These are phyloP conservation scores for Lates calcarifer DNA, from an alignment of 2,113 vertebrate genomes.

Conservation along the genomic window DNA sequence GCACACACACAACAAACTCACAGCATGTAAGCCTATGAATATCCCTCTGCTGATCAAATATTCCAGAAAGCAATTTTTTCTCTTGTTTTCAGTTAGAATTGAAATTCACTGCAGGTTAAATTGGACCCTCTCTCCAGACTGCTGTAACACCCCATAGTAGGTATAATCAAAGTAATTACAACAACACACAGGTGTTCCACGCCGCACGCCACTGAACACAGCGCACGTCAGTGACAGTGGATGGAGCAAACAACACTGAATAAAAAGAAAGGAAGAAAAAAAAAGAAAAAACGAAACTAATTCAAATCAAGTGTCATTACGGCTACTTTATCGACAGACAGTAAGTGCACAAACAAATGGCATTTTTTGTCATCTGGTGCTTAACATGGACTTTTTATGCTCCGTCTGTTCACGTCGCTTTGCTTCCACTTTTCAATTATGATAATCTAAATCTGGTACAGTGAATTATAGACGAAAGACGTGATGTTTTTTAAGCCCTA, in stretches of 20 bases:
- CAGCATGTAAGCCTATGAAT: constrained; percentile 60
- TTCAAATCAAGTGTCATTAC: constrained; percentile 77
- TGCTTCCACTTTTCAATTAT: constrained; percentile 74
- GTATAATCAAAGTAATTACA: constrained; percentile 85
- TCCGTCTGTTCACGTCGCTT: constrained; percentile 60
- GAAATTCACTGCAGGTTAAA: constrained; percentile 73
- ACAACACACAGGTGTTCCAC: constrained; percentile 77
- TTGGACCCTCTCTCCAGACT: constrained; percentile 60
- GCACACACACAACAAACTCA: constrained; percentile 29
- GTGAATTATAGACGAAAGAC: constrained; percentile 65
- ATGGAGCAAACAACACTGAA: constrained; percentile 57
- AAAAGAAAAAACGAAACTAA: constrained; percentile 24
- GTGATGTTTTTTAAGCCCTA: constrained; percentile 45
- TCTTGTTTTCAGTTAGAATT: constrained; percentile 66
- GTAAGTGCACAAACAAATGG: constrained; percentile 68
- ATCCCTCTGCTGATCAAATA: constrained; percentile 64
- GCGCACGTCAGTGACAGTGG: constrained; percentile 60
- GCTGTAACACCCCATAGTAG: constrained; percentile 70
- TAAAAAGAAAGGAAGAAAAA: background rate
- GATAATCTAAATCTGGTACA: constrained; percentile 66
- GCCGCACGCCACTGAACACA: constrained; percentile 65
- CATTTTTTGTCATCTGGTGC: constrained; percentile 55
- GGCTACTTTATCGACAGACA: constrained; percentile 67
- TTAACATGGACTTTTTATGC: constrained; percentile 71
- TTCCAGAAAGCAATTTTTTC: constrained; percentile 58